phyloP scores from a whole-genome alignment of 2,888 invertebrate genomes.

The Drosophila multiciliata region DNA sequence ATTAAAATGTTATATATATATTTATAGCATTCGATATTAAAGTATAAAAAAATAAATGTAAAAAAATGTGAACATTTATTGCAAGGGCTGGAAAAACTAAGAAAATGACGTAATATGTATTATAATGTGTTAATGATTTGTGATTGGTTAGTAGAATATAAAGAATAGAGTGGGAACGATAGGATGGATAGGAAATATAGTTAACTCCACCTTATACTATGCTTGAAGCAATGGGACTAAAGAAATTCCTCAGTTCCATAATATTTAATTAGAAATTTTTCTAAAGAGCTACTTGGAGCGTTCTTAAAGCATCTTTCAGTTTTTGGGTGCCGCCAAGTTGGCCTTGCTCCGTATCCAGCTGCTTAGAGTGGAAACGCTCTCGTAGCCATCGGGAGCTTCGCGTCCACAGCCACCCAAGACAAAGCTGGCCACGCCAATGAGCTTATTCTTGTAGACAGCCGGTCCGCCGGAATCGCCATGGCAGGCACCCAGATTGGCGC shows the following conservation, averaged over 20 bases:
- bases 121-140: background rate
- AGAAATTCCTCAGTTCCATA: background rate
- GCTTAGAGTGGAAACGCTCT: conserved; percentile 60
- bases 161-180: background rate
- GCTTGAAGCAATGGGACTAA: background rate
- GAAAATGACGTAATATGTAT: too few relatives aligned
- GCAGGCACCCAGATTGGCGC: conserved; percentile 75
- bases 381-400: conserved; percentile 81
- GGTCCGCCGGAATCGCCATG: conserved; percentile 84
- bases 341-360: conserved; percentile 62
- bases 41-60: too few relatives aligned
- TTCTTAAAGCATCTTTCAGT: background rate
- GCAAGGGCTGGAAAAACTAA: too few relatives aligned
- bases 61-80: too few relatives aligned
- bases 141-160: background rate
- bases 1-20: too few relatives aligned
- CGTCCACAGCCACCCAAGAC: conserved; percentile 75
- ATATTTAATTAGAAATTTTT: background rate
- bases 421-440: conserved; percentile 82
- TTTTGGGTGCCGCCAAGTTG: background rate
- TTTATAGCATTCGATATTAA: too few relatives aligned
- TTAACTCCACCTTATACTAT: background rate
- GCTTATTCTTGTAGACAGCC: conserved; percentile 68
- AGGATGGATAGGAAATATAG: background rate
- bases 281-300: background rate